These are phyloP conservation scores for Agriopis aurantiaria DNA, from an alignment of 2,888 invertebrate species.

Conservation along the genomic window DNA sequence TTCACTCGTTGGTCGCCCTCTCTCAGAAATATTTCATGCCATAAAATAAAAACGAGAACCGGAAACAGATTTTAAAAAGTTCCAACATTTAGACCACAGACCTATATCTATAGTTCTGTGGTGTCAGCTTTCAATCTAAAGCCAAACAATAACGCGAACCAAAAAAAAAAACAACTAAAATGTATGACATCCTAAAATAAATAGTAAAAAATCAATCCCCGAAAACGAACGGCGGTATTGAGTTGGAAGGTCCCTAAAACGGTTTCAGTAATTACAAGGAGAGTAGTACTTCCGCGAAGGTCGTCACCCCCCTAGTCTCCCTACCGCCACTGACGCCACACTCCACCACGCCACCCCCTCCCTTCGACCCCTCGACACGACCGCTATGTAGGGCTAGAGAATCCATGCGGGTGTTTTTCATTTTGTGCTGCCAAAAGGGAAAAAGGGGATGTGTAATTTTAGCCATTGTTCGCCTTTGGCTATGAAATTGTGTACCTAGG, in stretches of 20 bases:
- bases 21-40: too few relatives aligned
- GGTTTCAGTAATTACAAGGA: constrained; percentile 63
- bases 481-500: constrained; percentile 10
- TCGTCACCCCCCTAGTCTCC: constrained; percentile 47
- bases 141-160: too few relatives aligned
- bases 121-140: too few relatives aligned
- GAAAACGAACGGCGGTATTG: constrained; percentile 51
- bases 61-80: too few relatives aligned
- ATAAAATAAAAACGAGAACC: too few relatives aligned
- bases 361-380: constrained; percentile 38
- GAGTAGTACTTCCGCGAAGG: constrained; percentile 68
- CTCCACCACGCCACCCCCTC: constrained; percentile 28
- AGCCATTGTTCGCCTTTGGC: constrained; percentile 22
- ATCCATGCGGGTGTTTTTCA: constrained; percentile 27
- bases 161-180: not conserved
- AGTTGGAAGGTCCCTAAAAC: constrained; percentile 58
- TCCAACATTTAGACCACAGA: too few relatives aligned
- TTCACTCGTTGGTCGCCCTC: too few relatives aligned
- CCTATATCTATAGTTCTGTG: too few relatives aligned
- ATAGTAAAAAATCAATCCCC: constrained; percentile 54
- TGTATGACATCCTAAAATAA: constrained; percentile 19
- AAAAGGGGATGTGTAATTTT: constrained; percentile 23
- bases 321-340: constrained; percentile 19
- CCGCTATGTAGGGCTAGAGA: constrained; percentile 36
- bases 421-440: constrained; percentile 22